Conservation (phyloP, 2,113 vertebrate genomes). For the Hippocampus comes region DNA sequence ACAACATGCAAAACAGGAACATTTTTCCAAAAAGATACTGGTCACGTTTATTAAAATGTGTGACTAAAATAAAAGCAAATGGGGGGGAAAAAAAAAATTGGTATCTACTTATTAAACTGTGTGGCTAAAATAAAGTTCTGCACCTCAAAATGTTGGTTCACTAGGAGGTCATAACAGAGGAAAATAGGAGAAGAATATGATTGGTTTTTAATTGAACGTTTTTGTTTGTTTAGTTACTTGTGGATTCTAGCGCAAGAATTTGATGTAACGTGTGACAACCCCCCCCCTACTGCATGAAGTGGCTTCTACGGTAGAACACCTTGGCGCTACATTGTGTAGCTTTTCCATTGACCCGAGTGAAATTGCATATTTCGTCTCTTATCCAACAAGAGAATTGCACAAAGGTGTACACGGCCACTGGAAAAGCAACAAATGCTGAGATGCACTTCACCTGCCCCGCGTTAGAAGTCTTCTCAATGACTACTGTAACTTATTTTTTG, state of each 20-base stretch:
- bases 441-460: slow-evolving; percentile 30
- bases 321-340: slow-evolving; percentile 12
- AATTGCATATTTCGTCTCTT: slow-evolving; percentile 4
- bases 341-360: slow-evolving; percentile 12
- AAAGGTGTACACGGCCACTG: background rate
- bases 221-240: slow-evolving; percentile 2
- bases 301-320: slow-evolving; percentile 2
- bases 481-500: slow-evolving; percentile 47
- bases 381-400: background rate
- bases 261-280: background rate
- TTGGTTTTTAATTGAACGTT: background rate
- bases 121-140: background rate
- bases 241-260: slow-evolving; percentile 5
- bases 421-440: slow-evolving; percentile 20
- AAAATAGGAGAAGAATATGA: too few relatives aligned
- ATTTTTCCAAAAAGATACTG: background rate
- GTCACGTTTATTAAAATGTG: slow-evolving; percentile 3
- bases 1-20: background rate
- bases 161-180: background rate
- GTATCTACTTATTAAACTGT: background rate
- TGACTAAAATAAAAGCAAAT: slow-evolving; percentile 3
- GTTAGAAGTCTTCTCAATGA: slow-evolving; percentile 33
- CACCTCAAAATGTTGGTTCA: background rate
- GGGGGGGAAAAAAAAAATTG: background rate
- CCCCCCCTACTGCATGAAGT: slow-evolving; percentile 13